phyloP scores from a whole-genome alignment of 92 coral and sea anemone genomes.

The Porites cylindrica region DNA sequence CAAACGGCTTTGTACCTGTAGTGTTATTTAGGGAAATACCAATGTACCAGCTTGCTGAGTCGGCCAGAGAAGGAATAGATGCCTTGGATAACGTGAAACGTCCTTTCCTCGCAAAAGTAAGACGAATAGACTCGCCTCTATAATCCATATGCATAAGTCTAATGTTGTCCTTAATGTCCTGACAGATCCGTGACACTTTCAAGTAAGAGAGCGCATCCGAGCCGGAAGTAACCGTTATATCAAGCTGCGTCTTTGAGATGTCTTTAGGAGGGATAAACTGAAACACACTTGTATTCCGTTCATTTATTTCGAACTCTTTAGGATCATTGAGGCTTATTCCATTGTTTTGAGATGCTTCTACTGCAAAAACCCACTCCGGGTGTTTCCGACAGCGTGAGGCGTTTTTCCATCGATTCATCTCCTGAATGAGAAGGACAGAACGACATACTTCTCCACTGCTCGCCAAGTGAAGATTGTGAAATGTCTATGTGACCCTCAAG shows the following conservation, averaged over 20 bases:
- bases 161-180: neutral
- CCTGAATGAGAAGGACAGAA: neutral
- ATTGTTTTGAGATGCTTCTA: slow-evolving; percentile 21
- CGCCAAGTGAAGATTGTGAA: neutral
- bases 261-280: slow-evolving; percentile 25
- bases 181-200: neutral
- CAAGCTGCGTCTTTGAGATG: slow-evolving; percentile 28
- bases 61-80: neutral
- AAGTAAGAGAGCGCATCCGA: slow-evolving; percentile 1
- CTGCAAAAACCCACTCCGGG: slow-evolving; percentile 47
- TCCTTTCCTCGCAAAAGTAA: slow-evolving; percentile 6
- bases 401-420: neutral
- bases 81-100: slow-evolving; percentile 2
- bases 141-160: neutral
- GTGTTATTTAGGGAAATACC: slow-evolving; percentile 4
- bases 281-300: slow-evolving; percentile 25
- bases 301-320: slow-evolving; percentile 10
- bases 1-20: neutral
- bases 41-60: neutral
- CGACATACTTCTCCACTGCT: slow-evolving; percentile 3
- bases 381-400: slow-evolving; percentile 64
- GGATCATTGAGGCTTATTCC: slow-evolving; percentile 18
- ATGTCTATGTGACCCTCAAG: slow-evolving; percentile 1
- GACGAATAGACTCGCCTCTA: neutral
- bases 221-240: neutral